These are phyloP conservation scores for Lordiphosa mommai DNA, from an alignment of 1,140 invertebrate species.

Conservation along the genomic window DNA sequence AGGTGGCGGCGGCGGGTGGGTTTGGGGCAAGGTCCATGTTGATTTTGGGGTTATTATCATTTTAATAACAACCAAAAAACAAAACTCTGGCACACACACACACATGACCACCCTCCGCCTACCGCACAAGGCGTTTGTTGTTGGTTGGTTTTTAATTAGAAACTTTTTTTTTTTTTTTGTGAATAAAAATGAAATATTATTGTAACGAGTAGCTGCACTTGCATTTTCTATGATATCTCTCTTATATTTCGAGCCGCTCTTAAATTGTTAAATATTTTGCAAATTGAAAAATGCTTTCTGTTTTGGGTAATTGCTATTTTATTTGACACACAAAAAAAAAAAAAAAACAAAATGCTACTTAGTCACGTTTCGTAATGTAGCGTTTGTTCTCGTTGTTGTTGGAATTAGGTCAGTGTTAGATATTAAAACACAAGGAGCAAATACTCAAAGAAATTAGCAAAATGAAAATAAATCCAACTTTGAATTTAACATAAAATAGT, in stretches of 20 bases:
- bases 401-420: conserved; percentile 55
- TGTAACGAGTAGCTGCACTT: conserved; percentile 2
- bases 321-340: conserved; percentile 27
- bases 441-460: conserved; percentile 29
- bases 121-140: conserved; percentile 28
- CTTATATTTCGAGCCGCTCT: conserved; percentile 14
- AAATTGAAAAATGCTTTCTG: conserved; percentile 52
- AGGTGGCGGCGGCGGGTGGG: not conserved
- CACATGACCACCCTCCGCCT: not conserved
- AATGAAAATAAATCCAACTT: too few relatives aligned
- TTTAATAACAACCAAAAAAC: conserved; percentile 69
- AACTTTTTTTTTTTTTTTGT: conserved; percentile 26
- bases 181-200: conserved; percentile 50
- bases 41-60: conserved; percentile 70
- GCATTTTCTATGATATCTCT: not conserved
- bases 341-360: conserved; percentile 44
- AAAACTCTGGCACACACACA: conserved; percentile 21
- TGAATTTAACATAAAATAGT: too few relatives aligned
- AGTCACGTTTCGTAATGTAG: conserved; percentile 42
- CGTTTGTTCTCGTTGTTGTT: conserved; percentile 9
- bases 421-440: conserved; percentile 39
- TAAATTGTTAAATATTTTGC: conserved; percentile 42
- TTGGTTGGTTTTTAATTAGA: conserved; percentile 52
- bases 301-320: conserved; percentile 54
- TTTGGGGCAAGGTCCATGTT: conserved; percentile 31